These are phyloP conservation scores for Trinectes maculatus DNA, from an alignment of 2,113 vertebrate genomes.

Conservation along the genomic window DNA sequence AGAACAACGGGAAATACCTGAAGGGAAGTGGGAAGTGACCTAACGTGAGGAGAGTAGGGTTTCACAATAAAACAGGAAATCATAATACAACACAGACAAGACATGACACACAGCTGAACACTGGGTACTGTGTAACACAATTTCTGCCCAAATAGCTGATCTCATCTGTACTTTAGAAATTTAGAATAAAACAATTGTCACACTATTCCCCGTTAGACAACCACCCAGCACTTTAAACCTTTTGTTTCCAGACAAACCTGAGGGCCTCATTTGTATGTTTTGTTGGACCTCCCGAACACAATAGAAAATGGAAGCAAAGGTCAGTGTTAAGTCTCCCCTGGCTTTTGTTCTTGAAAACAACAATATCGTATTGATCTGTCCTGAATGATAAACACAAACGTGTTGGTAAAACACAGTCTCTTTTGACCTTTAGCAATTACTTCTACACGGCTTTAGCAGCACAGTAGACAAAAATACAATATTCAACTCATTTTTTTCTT, in stretches of 20 bases:
- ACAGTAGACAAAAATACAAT: conserved; percentile 34
- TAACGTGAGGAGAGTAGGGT: too few relatives aligned
- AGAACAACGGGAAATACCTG: neutral
- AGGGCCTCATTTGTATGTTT: conserved; percentile 77
- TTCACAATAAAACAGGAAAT: too few relatives aligned
- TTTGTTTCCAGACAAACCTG: conserved; percentile 51
- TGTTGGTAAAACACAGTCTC: conserved; percentile 77
- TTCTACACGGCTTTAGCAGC: conserved; percentile 65
- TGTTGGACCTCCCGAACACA: conserved; percentile 59
- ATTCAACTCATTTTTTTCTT: conserved; percentile 36
- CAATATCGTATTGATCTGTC: conserved; percentile 77
- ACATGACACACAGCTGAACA: too few relatives aligned
- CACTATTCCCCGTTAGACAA: conserved; percentile 29
- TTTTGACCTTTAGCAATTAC: conserved; percentile 82
- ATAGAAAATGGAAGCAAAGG: conserved; percentile 76
- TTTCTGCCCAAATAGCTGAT: too few relatives aligned
- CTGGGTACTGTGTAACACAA: too few relatives aligned
- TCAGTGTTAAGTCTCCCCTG: conserved; percentile 77
- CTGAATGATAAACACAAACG: conserved; percentile 80
- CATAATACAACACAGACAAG: too few relatives aligned
- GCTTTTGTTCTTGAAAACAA: conserved; percentile 80
- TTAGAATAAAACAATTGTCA: neutral
- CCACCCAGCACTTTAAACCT: conserved; percentile 17
- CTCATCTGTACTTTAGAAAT: too few relatives aligned
- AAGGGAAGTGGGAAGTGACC: neutral